Base-by-base conservation (phyloP, 2,113 vertebrate genomes). In the Paracanthobrama guichenoti region DNA sequence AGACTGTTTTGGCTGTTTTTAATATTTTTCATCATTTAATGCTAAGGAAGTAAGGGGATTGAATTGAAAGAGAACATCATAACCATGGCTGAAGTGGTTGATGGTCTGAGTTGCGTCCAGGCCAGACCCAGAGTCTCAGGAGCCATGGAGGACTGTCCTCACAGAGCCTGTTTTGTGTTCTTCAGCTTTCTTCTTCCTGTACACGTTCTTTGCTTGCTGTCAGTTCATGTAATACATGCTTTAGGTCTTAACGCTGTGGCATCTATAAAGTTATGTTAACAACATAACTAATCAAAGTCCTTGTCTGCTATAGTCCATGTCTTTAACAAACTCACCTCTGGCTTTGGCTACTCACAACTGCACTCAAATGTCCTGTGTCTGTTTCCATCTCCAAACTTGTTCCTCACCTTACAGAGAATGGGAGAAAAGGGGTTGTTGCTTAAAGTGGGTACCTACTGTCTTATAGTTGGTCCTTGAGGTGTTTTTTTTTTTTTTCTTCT, bases 131-230 rank as follows among this genome's bases (percentile, higher is more conserved):
- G 84, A 86, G 93, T 94, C 94, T 94, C 92, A 91, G 92, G 93
- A 95, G 95, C 95, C 96, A 96, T 92, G 94, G 93, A 96, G 94
- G 96, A 97, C 96, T 98, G 96, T 97, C 97, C 96, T 96, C 96
- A 95, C 95, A 95, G 96, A 96, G 96, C 96, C 96, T 96, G 93
- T 95, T 95, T 96, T 96, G 93, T 94, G 82, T 89, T 92, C 94
- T 85, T 76, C 73, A 73, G 80, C 77, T 80, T 86, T 81, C 81
- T 84, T 86, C 77, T 86, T 76, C 69, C 77, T 83, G 77, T 84
- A 77, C 66, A 73, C 81, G 81, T 78, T 78, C 39, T 87, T 62
- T 87, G 81, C 86, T 87, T 87, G 86, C 82, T 39, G 67, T 82
- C 81, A 50, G 46, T 81, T 35, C 60, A 80, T 82, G 44, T 75